Conservation (phyloP, 1,140 invertebrate genomes). For the Subanguina moxae region DNA sequence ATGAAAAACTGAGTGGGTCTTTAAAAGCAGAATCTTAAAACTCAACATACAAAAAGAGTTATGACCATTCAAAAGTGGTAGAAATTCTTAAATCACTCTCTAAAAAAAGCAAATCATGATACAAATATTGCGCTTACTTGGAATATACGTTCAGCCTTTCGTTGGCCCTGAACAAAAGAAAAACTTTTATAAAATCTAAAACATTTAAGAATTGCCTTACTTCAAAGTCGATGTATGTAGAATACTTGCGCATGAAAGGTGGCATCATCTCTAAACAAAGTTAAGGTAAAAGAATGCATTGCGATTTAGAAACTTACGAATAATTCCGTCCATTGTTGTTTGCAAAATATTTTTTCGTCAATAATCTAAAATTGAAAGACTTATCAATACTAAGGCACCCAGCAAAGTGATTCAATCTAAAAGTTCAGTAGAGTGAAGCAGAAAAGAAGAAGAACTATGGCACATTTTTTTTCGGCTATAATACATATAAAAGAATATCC, state of each 20-base stretch:
- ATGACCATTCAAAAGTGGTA: slow-evolving; percentile 22
- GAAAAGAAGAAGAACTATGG: too few species aligned
- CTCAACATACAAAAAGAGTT: too few species aligned
- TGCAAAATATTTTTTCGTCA: neutral
- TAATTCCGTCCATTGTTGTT: slow-evolving; percentile 16
- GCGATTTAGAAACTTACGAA: neutral
- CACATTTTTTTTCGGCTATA: too few species aligned
- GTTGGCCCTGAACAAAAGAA: slow-evolving; percentile 37
- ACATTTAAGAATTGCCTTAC: neutral
- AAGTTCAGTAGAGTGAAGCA: too few species aligned
- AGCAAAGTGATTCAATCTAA: too few species aligned
- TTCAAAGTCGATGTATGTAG: neutral
- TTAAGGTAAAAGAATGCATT: too few species aligned
- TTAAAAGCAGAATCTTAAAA: too few species aligned
- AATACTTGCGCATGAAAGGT: neutral
- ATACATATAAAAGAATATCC: too few species aligned
- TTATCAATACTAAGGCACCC: too few species aligned
- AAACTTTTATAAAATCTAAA: slow-evolving; percentile 7
- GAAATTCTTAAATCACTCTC: too few species aligned
- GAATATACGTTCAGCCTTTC: slow-evolving; percentile 43
- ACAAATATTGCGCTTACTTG: slow-evolving; percentile 23
- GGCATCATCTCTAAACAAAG: neutral
- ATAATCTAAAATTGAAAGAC: neutral
- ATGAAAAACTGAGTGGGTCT: too few species aligned
- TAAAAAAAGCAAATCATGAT: slow-evolving; percentile 5